Evolutionary conservation across 2,797 vertebrate species (phyloP).

Genomic region (Anniella stebbinsi): DNA sequence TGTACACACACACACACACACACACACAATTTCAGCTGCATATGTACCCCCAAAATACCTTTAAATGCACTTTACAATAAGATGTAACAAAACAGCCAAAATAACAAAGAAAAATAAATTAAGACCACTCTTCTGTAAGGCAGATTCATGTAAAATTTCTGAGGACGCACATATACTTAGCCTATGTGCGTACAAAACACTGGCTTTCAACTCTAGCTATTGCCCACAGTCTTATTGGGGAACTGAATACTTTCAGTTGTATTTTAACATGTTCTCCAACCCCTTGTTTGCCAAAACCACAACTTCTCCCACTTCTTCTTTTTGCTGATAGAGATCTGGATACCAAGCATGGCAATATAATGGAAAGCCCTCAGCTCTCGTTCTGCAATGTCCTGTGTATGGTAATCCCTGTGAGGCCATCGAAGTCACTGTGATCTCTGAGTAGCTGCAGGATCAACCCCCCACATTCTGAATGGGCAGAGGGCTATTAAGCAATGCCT

Average conservation of each 20-base stretch:
- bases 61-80: neutral
- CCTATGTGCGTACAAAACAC: neutral
- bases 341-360: constrained; percentile 2
- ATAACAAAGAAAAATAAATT: neutral
- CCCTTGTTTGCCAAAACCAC: constrained; percentile 13
- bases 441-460: neutral
- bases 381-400: neutral
- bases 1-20: no score
- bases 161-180: neutral
- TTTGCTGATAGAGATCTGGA: neutral
- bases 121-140: neutral
- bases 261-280: neutral
- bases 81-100: neutral
- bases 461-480: neutral
- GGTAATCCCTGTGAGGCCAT: neutral
- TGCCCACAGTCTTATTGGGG: neutral
- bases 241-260: constrained; percentile 1
- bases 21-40: no score
- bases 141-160: neutral
- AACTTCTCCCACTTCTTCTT: constrained; percentile 2
- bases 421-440: neutral
- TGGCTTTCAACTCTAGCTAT: neutral
- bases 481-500: neutral
- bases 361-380: neutral
- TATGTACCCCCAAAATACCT: neutral